Evolutionary conservation across 64 coral and sea anemone genomes (phyloP).

Genomic region (Orbicella faveolata): DNA sequence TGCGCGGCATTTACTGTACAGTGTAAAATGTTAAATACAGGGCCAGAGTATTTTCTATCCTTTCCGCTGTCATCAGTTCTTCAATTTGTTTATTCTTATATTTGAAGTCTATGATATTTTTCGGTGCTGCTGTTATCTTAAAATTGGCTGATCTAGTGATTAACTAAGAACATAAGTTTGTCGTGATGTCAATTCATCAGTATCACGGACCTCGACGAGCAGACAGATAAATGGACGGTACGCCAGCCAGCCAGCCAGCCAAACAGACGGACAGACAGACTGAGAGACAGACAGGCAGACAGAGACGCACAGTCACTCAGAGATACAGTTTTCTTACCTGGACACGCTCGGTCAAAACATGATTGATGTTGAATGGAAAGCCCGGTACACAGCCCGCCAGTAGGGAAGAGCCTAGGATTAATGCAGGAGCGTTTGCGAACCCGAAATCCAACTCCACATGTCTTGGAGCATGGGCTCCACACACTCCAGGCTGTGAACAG

Average conservation of each 20-base stretch:
- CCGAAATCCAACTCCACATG: constrained; percentile 55
- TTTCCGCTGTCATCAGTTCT: too few species aligned
- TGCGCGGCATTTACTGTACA: too few species aligned
- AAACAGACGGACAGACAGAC: not conserved
- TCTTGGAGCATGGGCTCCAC: constrained; percentile 68
- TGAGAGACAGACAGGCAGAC: not conserved
- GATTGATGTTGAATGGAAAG: constrained; percentile 58
- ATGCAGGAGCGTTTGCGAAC: constrained; percentile 51
- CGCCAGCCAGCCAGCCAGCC: not conserved
- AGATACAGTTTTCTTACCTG: constrained; percentile 12
- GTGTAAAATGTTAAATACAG: too few species aligned
- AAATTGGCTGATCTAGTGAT: too few species aligned
- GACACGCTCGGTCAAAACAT: constrained; percentile 41
- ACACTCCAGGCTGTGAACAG: constrained; percentile 56
- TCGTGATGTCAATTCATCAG: not conserved
- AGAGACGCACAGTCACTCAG: not conserved
- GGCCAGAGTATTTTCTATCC: too few species aligned
- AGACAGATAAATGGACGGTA: not conserved
- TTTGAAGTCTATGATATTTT: too few species aligned
- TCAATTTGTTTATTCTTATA: too few species aligned
- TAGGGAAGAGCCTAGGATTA: constrained; percentile 45
- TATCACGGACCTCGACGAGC: not conserved
- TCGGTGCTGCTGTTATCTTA: too few species aligned
- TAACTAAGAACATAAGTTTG: not conserved
- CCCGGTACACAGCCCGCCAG: constrained; percentile 30